These are phyloP conservation scores for Natrix natrix DNA, from an alignment of 2,797 vertebrate genomes.

Conservation along the genomic window DNA sequence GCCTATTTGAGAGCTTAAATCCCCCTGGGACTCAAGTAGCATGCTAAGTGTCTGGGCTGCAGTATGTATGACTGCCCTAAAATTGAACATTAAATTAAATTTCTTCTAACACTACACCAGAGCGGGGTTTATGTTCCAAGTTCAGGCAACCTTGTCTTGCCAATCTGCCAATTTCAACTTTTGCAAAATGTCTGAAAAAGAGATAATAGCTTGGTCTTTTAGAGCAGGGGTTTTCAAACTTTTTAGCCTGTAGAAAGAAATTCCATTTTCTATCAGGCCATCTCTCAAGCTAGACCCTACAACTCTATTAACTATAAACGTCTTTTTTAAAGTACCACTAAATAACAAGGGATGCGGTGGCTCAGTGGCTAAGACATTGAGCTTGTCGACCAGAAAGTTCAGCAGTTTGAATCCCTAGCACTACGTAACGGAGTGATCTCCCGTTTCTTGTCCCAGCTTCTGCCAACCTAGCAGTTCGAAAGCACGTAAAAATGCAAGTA, in stretches of 20 bases:
- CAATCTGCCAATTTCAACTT: not conserved
- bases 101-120: not conserved
- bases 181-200: not conserved
- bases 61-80: not conserved
- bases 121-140: not conserved
- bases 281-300: not conserved
- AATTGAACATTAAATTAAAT: accelerated
- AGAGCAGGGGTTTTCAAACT: not conserved
- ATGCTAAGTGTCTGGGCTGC: not conserved
- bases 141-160: not conserved
- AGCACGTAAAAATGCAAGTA: too few relatives aligned
- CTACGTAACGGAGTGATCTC: too few relatives aligned
- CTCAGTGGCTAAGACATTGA: too few relatives aligned
- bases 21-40: not conserved
- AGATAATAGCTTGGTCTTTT: not conserved
- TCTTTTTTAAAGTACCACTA: not conserved
- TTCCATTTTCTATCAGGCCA: not conserved
- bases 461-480: too few relatives aligned
- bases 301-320: not conserved
- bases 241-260: not conserved
- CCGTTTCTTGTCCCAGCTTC: too few relatives aligned
- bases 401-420: too few relatives aligned
- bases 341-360: too few relatives aligned
- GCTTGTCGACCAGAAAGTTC: too few relatives aligned
- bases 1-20: not conserved